Base-by-base conservation (phyloP, 1,140 invertebrate genomes). In the Macrotrachela quadricornifera region DNA sequence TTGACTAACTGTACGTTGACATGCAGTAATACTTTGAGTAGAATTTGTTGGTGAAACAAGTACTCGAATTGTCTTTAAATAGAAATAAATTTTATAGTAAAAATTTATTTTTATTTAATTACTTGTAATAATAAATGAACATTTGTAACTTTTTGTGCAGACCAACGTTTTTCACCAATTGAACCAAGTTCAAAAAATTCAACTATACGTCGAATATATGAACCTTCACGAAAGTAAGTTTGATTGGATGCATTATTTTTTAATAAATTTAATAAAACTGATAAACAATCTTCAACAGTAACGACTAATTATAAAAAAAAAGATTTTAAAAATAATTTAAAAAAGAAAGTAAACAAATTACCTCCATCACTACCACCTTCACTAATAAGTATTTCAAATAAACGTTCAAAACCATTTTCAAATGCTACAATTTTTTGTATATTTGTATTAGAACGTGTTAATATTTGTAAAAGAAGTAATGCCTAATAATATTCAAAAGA, bases 361-460 rank as follows among this genome's bases (percentile, higher is more conserved):
- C 71, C 88, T 50, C 88, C 91, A 71, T 96, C 86, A 18, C 82
- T 80, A 59, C 79, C 64, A 45, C 87, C 90, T 73, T 99, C 94
- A 59, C 84, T 80, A 1, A 71, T 73, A 21, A 99, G 85, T 37
- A 97, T 87, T 63, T 87, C 83, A 60, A 96, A 83, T 40, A 99
- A 73, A 58, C 83, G 76, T 71, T 96, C 90, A 69, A 96, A 99
- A 0, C 86, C 87, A 73, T 94, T 96, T 73, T 99, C 90, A 73
- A 96, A 99, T 0, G 90, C 92, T 6, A 99, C 87, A 62, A 99
- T 95, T 73, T 99, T 97, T 68, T 99, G 94, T 60, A 99, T 90
- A 67, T 94, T 94, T 0, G 86, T 82, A 74, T 97, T 96, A 9
- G 80, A 80, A 71, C 87, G 87, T 0, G 88, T 95, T 47, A 99